Evolutionary conservation across 2,113 vertebrate species (phyloP).

Genomic region (Dolichallabes microphthalmus): DNA sequence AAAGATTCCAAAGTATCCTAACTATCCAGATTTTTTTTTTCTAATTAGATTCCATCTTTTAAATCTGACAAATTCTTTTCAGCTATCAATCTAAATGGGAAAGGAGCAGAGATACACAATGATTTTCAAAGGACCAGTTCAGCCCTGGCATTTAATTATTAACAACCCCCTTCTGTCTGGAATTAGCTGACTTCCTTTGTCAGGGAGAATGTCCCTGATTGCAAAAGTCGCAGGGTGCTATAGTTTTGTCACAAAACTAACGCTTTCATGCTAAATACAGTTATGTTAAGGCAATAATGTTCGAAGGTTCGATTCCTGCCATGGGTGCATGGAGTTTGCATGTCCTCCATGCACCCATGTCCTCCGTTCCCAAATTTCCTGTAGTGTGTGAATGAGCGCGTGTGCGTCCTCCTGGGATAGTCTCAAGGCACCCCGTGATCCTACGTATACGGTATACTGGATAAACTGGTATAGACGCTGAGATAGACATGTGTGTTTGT

Average conservation of each 20-base stretch:
- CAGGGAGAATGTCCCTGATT: neutral
- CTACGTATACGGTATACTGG: no score
- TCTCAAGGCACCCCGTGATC: no score
- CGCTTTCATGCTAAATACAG: no score
- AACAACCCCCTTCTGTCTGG: slow-evolving; percentile 37
- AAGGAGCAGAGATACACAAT: slow-evolving; percentile 4
- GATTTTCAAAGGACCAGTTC: slow-evolving; percentile 23
- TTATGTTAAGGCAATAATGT: no score
- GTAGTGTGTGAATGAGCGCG: no score
- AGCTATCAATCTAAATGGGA: slow-evolving; percentile 10
- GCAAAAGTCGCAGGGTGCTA: neutral
- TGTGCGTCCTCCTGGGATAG: no score
- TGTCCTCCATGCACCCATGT: no score
- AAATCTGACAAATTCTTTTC: slow-evolving; percentile 21
- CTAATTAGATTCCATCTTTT: slow-evolving; percentile 11
- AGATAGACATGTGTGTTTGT: no score
- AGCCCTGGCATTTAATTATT: slow-evolving; percentile 48
- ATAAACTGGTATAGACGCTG: no score
- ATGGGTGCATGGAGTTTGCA: no score
- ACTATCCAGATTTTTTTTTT: neutral
- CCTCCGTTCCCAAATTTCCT: no score
- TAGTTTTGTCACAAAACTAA: neutral
- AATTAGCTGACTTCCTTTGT: slow-evolving; percentile 43
- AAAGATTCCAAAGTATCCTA: neutral
- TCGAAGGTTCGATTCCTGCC: no score